Evolutionary conservation across 2,888 invertebrate species (phyloP), one percentile per base, ranked within the genome.

Genomic region (Saturnia pavonia): DNA sequence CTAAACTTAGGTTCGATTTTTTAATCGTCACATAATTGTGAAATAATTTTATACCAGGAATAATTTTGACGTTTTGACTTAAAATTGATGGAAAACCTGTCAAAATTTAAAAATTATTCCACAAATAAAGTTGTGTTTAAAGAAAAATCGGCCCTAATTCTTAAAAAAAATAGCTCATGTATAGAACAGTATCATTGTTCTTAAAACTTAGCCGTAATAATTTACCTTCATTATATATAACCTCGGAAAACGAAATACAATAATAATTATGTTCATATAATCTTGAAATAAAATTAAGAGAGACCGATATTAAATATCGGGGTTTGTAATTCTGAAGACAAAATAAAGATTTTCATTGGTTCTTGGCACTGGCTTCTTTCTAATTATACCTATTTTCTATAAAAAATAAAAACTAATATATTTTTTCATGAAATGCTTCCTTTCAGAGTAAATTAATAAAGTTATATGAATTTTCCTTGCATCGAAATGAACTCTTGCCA

Each of bases 401-500:
- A 40, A 9, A 40, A 40, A n/a, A 1, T 40, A 65, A 19, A 19
- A 3, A 40, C 40, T 40, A 19, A n/a, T 14, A n/a, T 40, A n/a
- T 34, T 65, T 0, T 40, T 60, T 60, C 25, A 60, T 27, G 25
- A 60, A 27, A 60, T 14, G 16, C 27, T 60, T 25, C 57, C 25
- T 65, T 40, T 40, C 40, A 19, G 65, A 19, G 40, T n/a, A 40
- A 65, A 40, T 65, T 40, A 40, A 65, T 40, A 65, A 65, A 65
- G 65, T 65, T 65, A 34, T 27, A 60, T 25, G 57, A 60, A 27
- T 60, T 65, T 40, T 65, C 40, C n/a, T 19, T 40, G 65, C 40
- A 65, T 65, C 40, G 40, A 65, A 34, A 40, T 9, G 19, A 65
- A 65, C 57, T 40, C 8, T 19, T 65, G 40, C n/a, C 40, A 65